Conservation (phyloP, 2,113 vertebrate species). For the Numenius arquata region DNA sequence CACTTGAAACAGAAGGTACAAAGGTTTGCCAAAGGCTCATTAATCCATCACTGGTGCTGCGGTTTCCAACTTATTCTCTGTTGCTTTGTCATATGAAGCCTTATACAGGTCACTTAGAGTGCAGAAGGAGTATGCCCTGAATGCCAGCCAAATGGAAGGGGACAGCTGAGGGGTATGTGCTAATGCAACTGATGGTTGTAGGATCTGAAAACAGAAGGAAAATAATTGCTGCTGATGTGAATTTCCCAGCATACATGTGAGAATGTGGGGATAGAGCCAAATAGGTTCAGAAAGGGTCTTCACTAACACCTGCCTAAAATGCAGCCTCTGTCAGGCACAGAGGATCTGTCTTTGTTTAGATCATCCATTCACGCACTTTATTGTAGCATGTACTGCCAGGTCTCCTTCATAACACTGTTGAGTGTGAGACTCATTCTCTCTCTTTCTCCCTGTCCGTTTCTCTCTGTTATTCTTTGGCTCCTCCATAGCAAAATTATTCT, state of each 20-base stretch:
- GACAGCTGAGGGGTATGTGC: background rate
- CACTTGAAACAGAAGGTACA: background rate
- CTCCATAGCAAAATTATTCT: background rate
- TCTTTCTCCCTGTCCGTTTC: background rate
- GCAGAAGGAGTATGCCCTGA: background rate
- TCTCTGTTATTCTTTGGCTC: background rate
- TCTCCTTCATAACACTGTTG: background rate
- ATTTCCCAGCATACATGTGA: background rate
- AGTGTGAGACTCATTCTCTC: background rate
- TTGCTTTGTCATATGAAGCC: background rate
- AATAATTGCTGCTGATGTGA: constrained; percentile 1
- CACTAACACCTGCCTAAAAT: background rate
- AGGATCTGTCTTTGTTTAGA: background rate
- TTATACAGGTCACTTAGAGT: background rate
- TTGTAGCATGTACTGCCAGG: background rate
- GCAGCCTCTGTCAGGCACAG: background rate
- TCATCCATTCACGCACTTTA: background rate
- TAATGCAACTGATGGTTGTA: background rate
- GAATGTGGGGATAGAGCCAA: background rate
- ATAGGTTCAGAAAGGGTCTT: background rate
- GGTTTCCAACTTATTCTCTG: background rate
- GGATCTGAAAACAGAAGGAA: constrained; percentile 31
- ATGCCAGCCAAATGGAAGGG: background rate
- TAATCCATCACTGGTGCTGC: background rate
- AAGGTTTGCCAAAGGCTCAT: constrained; percentile 6